phyloP scores from a whole-genome alignment of 1,140 invertebrate genomes.

The Drosophila jambulina region DNA sequence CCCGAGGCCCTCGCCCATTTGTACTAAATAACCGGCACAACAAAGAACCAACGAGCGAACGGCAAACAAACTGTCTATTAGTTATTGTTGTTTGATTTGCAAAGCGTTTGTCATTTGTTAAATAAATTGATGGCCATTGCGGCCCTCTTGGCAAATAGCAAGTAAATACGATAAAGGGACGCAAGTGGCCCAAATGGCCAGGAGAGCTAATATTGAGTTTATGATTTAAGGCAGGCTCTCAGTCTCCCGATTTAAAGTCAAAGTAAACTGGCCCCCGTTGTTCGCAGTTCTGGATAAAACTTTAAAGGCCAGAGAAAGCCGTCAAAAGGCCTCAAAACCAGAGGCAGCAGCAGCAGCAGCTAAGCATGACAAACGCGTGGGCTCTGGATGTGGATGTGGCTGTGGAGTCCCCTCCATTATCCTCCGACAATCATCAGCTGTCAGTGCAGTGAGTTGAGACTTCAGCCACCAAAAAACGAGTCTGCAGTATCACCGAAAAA shows the following conservation, averaged over 20 bases:
- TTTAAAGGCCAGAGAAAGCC: slow-evolving; percentile 26
- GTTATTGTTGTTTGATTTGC: slow-evolving; percentile 81
- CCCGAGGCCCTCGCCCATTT: slow-evolving; percentile 59
- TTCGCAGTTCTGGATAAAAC: slow-evolving; percentile 21
- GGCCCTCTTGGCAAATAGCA: slow-evolving; percentile 66
- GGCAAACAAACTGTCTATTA: slow-evolving; percentile 76
- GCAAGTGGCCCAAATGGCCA: slow-evolving; percentile 18
- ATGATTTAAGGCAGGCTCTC: slow-evolving; percentile 31
- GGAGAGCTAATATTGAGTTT: slow-evolving; percentile 35
- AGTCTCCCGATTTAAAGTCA: slow-evolving; percentile 6
- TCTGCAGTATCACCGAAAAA: slow-evolving; percentile 50
- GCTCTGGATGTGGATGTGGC: not conserved
- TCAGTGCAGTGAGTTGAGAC: slow-evolving; percentile 73
- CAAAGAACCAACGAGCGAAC: slow-evolving; percentile 32
- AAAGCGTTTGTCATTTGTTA: slow-evolving; percentile 82
- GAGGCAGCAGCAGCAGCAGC: slow-evolving; percentile 9
- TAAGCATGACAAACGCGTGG: slow-evolving; percentile 49
- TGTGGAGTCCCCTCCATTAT: slow-evolving; percentile 21
- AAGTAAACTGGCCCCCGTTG: slow-evolving; percentile 12
- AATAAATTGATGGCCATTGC: slow-evolving; percentile 80
- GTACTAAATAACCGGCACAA: slow-evolving; percentile 71
- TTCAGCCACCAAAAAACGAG: slow-evolving; percentile 62
- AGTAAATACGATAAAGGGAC: slow-evolving; percentile 26
- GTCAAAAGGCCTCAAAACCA: slow-evolving; percentile 39
- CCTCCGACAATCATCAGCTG: slow-evolving; percentile 61